These are phyloP conservation scores for Rhipidura dahli DNA, from an alignment of 2,113 vertebrate genomes.

Conservation along the genomic window DNA sequence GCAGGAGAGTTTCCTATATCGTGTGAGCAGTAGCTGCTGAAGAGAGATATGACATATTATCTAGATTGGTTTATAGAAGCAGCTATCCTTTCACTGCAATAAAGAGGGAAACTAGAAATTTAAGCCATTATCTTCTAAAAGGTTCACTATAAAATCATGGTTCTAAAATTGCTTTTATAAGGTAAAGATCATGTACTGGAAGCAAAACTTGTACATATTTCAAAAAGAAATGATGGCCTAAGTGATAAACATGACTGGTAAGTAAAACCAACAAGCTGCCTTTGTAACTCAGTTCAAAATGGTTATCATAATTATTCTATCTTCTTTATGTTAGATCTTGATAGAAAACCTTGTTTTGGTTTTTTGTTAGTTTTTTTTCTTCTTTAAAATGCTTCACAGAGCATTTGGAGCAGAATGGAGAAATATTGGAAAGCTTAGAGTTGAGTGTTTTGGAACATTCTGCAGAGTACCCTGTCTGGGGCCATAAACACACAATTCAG, in stretches of 20 bases:
- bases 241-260: background rate
- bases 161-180: background rate
- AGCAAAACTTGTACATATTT: background rate
- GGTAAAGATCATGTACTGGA: background rate
- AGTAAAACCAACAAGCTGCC: background rate
- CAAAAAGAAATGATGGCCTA: background rate
- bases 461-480: background rate
- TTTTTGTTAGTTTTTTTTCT: background rate
- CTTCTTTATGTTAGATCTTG: background rate
- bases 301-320: background rate
- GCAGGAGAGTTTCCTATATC: conserved; percentile 61
- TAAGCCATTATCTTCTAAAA: background rate
- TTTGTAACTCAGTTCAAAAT: background rate
- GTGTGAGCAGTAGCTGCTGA: conserved; percentile 47
- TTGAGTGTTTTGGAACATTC: conserved; percentile 18
- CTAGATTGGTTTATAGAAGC: conserved; percentile 25
- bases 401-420: background rate
- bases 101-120: conserved; percentile 10
- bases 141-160: background rate
- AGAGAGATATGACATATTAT: conserved; percentile 64
- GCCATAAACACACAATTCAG: background rate
- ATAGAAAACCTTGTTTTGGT: background rate
- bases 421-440: background rate
- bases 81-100: conserved; percentile 7
- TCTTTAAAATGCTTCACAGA: background rate